Conservation (phyloP, 2,113 vertebrate species). For the Rhabdomys dilectus region DNA sequence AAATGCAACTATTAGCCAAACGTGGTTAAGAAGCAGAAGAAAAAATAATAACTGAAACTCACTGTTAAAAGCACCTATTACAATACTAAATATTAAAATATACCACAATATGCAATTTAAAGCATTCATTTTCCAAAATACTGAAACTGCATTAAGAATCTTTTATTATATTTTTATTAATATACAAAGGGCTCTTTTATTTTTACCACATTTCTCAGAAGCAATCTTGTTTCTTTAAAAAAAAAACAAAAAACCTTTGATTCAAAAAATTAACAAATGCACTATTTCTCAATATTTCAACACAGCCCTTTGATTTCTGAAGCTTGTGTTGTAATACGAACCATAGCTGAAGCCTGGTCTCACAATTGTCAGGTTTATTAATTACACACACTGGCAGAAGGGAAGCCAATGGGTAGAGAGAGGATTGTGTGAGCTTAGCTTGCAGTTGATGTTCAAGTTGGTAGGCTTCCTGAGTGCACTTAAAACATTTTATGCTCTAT, state of each 20-base stretch:
- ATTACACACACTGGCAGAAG: background rate
- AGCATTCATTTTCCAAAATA: slow-evolving; percentile 49
- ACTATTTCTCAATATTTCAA: slow-evolving; percentile 62
- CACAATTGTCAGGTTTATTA: slow-evolving; percentile 26
- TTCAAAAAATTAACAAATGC: slow-evolving; percentile 57
- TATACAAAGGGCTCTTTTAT: slow-evolving; percentile 46
- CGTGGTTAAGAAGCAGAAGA: slow-evolving; percentile 19
- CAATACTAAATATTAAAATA: slow-evolving; percentile 30
- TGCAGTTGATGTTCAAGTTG: background rate
- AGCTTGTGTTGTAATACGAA: slow-evolving; percentile 44
- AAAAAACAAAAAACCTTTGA: slow-evolving; percentile 53
- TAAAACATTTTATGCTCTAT: background rate
- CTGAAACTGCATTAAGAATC: slow-evolving; percentile 23
- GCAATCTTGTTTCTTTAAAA: slow-evolving; percentile 54
- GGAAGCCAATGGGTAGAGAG: background rate
- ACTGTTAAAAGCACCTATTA: slow-evolving; percentile 8
- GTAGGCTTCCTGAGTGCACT: background rate
- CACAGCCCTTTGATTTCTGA: slow-evolving; percentile 58
- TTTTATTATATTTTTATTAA: slow-evolving; percentile 43
- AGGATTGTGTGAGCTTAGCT: background rate
- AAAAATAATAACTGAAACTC: slow-evolving; percentile 30
- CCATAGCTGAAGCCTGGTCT: background rate
- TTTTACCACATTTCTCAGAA: slow-evolving; percentile 64
- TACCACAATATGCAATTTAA: slow-evolving; percentile 39
- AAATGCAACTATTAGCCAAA: background rate